Evolutionary conservation across 2,888 invertebrate genomes (phyloP), one percentile per base, ranked within the genome.

Genomic region (Philereme transversata): DNA sequence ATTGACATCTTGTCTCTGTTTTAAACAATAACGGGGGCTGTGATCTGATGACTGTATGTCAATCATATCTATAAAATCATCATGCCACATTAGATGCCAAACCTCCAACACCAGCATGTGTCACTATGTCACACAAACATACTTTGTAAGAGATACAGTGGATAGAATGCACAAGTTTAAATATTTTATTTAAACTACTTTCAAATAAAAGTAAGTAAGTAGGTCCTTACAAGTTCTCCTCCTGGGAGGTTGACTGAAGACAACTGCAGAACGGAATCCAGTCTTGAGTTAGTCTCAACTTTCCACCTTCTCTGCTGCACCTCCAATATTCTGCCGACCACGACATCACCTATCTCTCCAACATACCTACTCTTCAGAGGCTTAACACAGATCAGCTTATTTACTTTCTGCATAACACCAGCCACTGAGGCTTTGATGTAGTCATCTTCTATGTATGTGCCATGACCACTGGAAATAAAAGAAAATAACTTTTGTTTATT

Each of bases 201-300:
- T 22, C 22, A 22, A 3, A 22, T 22, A 22, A 22, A 22, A 33
- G 9, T 41, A 41, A 11, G 33, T 34, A n/a, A 49, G 5, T 35
- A 41, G 40, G 22, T 35, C 71, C 86, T 83, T 90, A 97, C 97
- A 94, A 99, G 88, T 93, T 99, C 99, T 57, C 97, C 97, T 36
- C 99, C 99, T n/a, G 99, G 99, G 65, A 99, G 93, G 92, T 99
- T 99, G 1, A 99, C 98, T 40, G 98, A 97, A 0, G 98, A 97
- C 11, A 99, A 88, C 64, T 97, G 93, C 8, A 99, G 93, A 47
- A 97, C 93, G 0, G 98, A 97, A 87, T 98, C 98, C 78, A 96
- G 88, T 57, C 98, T 95, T 0, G 98, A 96, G 87, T 98, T 98
- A 1, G 97, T 98, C 76, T 99, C 97, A 3, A 99, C 97, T 84